phyloP scores from a whole-genome alignment of 2,797 vertebrate genomes.

The Pitangus sulphuratus region DNA sequence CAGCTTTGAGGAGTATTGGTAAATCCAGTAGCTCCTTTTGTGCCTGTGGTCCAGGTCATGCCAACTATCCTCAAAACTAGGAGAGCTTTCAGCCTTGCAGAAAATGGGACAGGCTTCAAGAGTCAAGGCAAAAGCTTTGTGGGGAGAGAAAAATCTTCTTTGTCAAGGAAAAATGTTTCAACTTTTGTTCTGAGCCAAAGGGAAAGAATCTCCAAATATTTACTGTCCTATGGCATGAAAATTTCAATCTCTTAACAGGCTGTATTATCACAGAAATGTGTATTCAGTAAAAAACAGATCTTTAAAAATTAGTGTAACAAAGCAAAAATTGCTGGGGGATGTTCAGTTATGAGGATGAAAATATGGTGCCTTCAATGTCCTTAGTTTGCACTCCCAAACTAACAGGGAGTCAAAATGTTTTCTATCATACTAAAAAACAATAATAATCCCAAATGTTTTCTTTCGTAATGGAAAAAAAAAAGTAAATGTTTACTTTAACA shows the following conservation, averaged over 20 bases:
- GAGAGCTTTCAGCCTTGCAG: not conserved
- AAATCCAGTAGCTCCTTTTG: not conserved
- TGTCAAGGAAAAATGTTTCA: not conserved
- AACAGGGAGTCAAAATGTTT: not conserved
- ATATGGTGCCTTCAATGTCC: not conserved
- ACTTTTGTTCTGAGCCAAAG: not conserved
- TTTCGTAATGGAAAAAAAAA: not conserved
- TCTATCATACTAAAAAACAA: not conserved
- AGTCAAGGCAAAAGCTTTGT: not conserved
- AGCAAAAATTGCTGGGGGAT: not conserved
- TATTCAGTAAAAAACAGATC: not conserved
- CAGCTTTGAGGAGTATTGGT: not conserved
- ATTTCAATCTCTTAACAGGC: not conserved
- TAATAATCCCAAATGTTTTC: not conserved
- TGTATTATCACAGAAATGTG: not conserved
- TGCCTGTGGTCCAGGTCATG: not conserved
- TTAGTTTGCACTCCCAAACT: not conserved
- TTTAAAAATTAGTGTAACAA: not conserved
- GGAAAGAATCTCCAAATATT: not conserved
- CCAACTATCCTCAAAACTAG: not conserved
- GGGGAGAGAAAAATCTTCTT: not conserved
- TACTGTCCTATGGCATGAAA: not conserved
- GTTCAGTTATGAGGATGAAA: not conserved
- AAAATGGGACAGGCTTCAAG: not conserved
- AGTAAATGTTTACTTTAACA: not conserved